Conservation (phyloP, 2,797 vertebrate species). For the Gallirallus australis region DNA sequence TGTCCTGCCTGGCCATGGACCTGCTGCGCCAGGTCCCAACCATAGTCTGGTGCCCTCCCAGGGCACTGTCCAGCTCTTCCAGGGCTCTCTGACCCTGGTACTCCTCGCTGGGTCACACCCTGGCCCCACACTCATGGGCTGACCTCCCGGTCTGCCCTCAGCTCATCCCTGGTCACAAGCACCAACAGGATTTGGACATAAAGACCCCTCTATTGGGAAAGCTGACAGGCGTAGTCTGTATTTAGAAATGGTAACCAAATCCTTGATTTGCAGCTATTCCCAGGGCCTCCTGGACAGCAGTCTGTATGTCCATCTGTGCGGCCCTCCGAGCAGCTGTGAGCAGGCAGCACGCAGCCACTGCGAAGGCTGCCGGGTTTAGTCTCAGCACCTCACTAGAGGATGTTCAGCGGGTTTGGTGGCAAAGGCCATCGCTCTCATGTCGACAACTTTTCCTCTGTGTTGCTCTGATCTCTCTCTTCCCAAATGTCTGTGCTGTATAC, state of each 20-base stretch:
- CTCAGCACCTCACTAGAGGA: background rate
- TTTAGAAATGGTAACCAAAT: background rate
- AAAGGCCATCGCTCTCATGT: background rate
- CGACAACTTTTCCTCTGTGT: background rate
- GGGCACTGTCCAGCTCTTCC: background rate
- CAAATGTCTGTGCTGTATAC: background rate
- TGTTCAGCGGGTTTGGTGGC: background rate
- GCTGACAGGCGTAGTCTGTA: background rate
- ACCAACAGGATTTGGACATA: background rate
- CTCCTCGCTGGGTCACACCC: too few species aligned
- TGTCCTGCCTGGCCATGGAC: background rate
- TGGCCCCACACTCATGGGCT: too few species aligned
- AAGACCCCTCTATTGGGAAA: background rate
- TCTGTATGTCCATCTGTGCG: background rate
- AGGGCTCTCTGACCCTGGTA: background rate
- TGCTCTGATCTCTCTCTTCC: background rate
- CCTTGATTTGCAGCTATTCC: background rate
- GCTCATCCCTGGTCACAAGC: accelerated
- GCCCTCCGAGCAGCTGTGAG: background rate
- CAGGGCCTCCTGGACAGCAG: background rate
- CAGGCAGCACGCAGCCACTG: background rate
- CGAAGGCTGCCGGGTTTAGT: background rate
- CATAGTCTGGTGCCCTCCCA: background rate
- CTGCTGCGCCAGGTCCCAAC: background rate
- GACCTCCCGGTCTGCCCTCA: background rate